Conservation (phyloP, 2,888 invertebrate genomes). For the Campoletis raptor region DNA sequence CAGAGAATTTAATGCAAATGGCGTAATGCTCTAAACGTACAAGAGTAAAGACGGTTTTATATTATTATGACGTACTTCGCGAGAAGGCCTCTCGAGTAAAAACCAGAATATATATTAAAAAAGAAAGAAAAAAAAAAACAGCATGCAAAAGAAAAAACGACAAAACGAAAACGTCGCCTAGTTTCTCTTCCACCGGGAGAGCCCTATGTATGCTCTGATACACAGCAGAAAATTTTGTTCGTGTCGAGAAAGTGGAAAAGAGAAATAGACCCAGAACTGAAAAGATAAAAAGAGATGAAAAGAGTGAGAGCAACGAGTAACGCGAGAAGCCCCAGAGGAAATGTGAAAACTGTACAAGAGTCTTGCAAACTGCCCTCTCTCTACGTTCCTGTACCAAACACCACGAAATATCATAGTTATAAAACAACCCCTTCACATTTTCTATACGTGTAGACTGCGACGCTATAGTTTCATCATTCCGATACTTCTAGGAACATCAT, state of each 20-base stretch:
- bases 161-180: slow-evolving; percentile 40
- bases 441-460: background rate
- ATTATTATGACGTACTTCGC: slow-evolving; percentile 61
- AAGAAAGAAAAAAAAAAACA: slow-evolving; percentile 9
- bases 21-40: slow-evolving; percentile 19
- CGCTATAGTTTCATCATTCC: background rate
- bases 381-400: slow-evolving; percentile 55
- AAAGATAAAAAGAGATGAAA: slow-evolving; percentile 13
- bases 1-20: slow-evolving; percentile 7
- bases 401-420: slow-evolving; percentile 16
- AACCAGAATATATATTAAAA: slow-evolving; percentile 17
- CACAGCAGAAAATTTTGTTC: slow-evolving; percentile 40
- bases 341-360: slow-evolving; percentile 68
- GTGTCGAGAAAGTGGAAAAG: slow-evolving; percentile 49
- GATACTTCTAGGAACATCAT: slow-evolving; percentile 14
- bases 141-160: background rate
- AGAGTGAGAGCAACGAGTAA: slow-evolving; percentile 54
- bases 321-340: slow-evolving; percentile 66
- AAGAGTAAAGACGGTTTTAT: slow-evolving; percentile 37
- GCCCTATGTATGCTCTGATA: slow-evolving; percentile 46
- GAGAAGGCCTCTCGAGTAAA: slow-evolving; percentile 48
- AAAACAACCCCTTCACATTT: slow-evolving; percentile 5
- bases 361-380: slow-evolving; percentile 66
- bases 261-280: slow-evolving; percentile 32
- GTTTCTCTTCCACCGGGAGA: slow-evolving; percentile 63